These are phyloP conservation scores for Thaleichthys pacificus DNA, from an alignment of 2,797 vertebrate genomes.

Conservation along the genomic window DNA sequence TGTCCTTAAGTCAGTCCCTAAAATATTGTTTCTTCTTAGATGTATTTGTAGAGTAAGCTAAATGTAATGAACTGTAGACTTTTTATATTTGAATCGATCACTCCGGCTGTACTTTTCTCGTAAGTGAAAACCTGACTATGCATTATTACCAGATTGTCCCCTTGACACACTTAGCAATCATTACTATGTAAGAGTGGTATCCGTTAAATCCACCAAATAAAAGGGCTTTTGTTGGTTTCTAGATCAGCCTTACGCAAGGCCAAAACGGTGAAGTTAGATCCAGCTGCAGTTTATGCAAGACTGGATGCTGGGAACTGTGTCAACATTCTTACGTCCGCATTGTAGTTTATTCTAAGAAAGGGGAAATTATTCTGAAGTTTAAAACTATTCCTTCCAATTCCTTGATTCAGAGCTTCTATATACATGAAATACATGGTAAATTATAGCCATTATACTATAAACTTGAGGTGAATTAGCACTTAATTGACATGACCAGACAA, in stretches of 20 bases:
- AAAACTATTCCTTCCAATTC: not conserved
- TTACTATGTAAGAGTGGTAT: slow-evolving; percentile 10
- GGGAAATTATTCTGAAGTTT: not conserved
- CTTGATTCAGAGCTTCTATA: not conserved
- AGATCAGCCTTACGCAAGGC: slow-evolving; percentile 7
- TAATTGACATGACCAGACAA: not conserved
- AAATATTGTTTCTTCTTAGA: no score
- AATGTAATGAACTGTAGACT: no score
- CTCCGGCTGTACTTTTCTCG: no score
- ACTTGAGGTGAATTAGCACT: no score
- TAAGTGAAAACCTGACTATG: slow-evolving; percentile 4
- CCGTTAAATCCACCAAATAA: slow-evolving; percentile 23
- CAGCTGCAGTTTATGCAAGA: slow-evolving; percentile 6
- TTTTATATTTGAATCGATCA: no score
- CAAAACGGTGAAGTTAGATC: not conserved
- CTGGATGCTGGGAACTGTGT: not conserved
- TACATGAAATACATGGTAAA: not conserved
- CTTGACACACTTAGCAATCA: slow-evolving; percentile 18
- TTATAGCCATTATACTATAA: not conserved
- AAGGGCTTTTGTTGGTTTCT: slow-evolving; percentile 26
- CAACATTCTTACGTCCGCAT: not conserved
- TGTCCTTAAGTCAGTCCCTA: no score
- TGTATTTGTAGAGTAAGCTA: no score
- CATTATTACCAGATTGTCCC: slow-evolving; percentile 30
- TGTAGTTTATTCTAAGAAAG: not conserved